These are phyloP conservation scores for Guaruba guarouba DNA, from an alignment of 2,113 vertebrate genomes.

Conservation along the genomic window DNA sequence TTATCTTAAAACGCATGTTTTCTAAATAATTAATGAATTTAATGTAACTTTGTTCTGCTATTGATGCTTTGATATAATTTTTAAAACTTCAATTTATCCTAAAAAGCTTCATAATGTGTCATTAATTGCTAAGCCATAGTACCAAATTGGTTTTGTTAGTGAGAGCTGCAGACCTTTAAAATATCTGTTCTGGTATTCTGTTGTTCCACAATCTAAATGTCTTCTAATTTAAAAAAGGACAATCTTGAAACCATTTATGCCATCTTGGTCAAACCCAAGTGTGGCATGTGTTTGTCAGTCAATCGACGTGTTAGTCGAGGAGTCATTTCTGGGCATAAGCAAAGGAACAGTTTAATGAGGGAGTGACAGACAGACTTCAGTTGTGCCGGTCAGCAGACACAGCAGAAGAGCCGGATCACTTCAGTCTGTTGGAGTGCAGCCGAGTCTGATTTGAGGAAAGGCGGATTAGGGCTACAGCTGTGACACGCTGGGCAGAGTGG, in stretches of 20 bases:
- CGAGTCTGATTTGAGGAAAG: not conserved
- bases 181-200: not conserved
- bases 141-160: not conserved
- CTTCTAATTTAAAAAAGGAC: not conserved
- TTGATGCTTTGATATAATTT: not conserved
- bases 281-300: not conserved
- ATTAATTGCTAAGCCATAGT: not conserved
- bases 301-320: not conserved
- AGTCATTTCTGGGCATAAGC: not conserved
- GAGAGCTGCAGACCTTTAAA: not conserved
- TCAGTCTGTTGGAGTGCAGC: fast-evolving
- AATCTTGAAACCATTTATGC: not conserved
- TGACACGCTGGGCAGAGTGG: fast-evolving
- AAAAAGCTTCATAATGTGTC: not conserved
- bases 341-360: not conserved
- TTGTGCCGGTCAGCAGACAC: not conserved
- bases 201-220: not conserved
- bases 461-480: not conserved
- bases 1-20: not conserved
- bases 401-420: not conserved
- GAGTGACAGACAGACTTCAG: not conserved
- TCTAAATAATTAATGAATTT: not conserved
- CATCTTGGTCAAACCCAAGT: not conserved
- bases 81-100: not conserved
- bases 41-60: not conserved